A percentile compares a stretch with the other conserved stretches of the same genome.
phyloP scores from a whole-genome alignment of 2,113 vertebrate species.

The Aphelocoma coerulescens region DNA sequence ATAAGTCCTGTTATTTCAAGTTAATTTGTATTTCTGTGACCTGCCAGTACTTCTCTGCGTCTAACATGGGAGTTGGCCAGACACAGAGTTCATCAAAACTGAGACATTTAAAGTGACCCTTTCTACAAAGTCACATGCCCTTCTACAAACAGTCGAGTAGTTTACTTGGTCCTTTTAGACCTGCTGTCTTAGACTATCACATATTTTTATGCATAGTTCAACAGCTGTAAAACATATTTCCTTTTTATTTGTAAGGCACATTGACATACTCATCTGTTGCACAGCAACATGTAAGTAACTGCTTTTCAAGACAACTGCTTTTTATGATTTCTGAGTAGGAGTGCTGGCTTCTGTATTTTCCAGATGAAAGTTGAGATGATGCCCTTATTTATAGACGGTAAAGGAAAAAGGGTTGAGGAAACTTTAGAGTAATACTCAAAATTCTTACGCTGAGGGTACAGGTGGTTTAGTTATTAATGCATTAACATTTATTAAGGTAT shows the following conservation, averaged over 20 bases:
- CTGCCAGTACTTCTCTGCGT: not conserved
- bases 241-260: conserved; percentile 18
- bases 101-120: not conserved
- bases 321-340: conserved; percentile 38
- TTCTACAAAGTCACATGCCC: not conserved
- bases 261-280: conserved; percentile 18
- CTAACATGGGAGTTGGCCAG: not conserved
- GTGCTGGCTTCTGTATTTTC: conserved; percentile 27
- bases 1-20: not conserved
- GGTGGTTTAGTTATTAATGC: not conserved
- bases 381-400: not conserved
- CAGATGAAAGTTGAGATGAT: conserved; percentile 12
- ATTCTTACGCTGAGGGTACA: not conserved
- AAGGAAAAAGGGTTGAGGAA: not conserved
- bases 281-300: conserved; percentile 19
- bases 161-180: not conserved
- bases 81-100: not conserved
- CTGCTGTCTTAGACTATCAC: not conserved
- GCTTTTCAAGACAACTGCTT: conserved; percentile 9
- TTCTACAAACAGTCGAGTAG: not conserved
- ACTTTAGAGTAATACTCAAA: not conserved
- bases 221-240: conserved; percentile 21
- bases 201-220: not conserved
- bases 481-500: not conserved
- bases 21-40: not conserved